Conservation (phyloP, 2,888 invertebrate genomes). For the Chrysomela aeneicollis region DNA sequence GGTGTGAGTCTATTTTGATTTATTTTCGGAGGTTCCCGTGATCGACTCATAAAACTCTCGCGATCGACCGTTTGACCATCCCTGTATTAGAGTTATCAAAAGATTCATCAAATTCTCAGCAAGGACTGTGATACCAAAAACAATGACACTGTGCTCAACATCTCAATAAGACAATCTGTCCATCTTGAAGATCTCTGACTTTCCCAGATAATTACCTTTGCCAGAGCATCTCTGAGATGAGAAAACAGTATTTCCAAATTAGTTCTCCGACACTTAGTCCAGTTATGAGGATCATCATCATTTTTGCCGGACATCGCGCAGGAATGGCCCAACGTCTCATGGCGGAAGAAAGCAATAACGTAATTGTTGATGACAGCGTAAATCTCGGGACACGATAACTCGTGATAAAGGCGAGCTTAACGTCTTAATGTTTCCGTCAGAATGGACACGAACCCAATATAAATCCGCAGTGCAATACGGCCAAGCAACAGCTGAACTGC, state of each 20-base stretch:
- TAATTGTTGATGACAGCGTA: slow-evolving; percentile 41
- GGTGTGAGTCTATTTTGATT: too few species aligned
- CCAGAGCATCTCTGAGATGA: too few species aligned
- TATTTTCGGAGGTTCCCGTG: too few species aligned
- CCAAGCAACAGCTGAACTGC: slow-evolving; percentile 37
- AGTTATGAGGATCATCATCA: neutral
- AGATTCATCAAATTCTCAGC: too few species aligned
- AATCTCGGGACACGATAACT: slow-evolving; percentile 52
- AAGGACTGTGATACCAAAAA: too few species aligned
- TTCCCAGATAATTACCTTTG: too few species aligned
- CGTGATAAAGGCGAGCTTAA: slow-evolving; percentile 55
- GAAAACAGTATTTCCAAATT: neutral
- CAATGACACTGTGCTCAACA: too few species aligned
- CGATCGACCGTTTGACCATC: too few species aligned
- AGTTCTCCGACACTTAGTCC: neutral
- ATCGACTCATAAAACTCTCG: too few species aligned
- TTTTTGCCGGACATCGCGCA: neutral
- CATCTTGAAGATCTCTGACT: too few species aligned
- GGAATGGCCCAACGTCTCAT: slow-evolving; percentile 9
- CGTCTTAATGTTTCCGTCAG: slow-evolving; percentile 57
- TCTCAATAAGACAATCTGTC: too few species aligned
- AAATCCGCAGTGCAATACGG: slow-evolving; percentile 48
- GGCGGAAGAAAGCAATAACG: slow-evolving; percentile 23
- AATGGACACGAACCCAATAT: slow-evolving; percentile 57
- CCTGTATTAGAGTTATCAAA: too few species aligned